Evolutionary conservation across 1,140 invertebrate genomes (phyloP).

Genomic region (Drosophila yakuba): DNA sequence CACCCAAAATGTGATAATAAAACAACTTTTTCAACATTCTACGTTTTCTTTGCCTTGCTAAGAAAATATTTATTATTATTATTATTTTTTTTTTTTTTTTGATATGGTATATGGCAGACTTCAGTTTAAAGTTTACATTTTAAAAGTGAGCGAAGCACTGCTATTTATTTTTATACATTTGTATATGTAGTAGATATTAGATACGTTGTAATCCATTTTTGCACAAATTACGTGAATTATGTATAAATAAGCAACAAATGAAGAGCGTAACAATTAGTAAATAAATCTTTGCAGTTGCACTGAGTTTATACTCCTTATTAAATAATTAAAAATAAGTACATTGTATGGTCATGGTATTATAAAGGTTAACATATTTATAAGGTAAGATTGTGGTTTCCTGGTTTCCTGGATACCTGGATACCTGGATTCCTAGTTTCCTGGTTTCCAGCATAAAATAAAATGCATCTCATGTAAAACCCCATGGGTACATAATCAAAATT

Average conservation of each 20-base stretch:
- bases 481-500: constrained; percentile 2
- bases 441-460: constrained; percentile 59
- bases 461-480: constrained; percentile 45
- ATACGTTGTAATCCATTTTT: constrained; percentile 9
- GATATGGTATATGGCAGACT: constrained; percentile 17
- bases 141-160: constrained; percentile 17
- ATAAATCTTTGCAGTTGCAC: constrained; percentile 64
- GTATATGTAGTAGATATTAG: constrained; percentile 21
- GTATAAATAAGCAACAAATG: constrained; percentile 80
- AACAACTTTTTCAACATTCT: constrained; percentile 13
- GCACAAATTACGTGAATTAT: constrained; percentile 30
- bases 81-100: constrained; percentile 4
- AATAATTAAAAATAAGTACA: constrained; percentile 30
- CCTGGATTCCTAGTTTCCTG: constrained; percentile 67
- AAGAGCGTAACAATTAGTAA: constrained; percentile 75
- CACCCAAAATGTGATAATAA: neutral
- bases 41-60: constrained; percentile 15
- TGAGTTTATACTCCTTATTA: constrained; percentile 35
- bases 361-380: constrained; percentile 38
- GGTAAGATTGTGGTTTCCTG: constrained; percentile 75
- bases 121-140: constrained; percentile 14
- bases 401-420: constrained; percentile 35
- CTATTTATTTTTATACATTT: constrained; percentile 24
- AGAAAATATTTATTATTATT: constrained; percentile 14
- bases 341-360: constrained; percentile 33